Percentiles rank a stretch among this genome's conserved stretches.
These are phyloP conservation scores for Knipowitschia caucasica DNA, from an alignment of 2,797 vertebrate genomes.

Conservation along the genomic window DNA sequence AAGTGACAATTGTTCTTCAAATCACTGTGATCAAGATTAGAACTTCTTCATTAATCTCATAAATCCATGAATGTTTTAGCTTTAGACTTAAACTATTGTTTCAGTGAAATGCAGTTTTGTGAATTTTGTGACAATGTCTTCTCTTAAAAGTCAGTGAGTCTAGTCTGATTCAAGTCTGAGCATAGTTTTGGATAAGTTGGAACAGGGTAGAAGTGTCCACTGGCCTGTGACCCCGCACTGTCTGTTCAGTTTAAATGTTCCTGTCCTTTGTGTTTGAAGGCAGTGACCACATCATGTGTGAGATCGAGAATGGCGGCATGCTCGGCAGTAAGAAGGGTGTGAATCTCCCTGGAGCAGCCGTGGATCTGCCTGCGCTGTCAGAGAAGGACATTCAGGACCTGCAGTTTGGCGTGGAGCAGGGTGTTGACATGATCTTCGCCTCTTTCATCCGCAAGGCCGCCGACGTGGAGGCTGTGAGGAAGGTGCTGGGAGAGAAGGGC, in stretches of 20 bases:
- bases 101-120: too few species aligned
- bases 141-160: too few species aligned
- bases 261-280: constrained; percentile 67
- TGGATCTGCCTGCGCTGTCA: constrained; percentile 91
- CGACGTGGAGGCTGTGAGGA: constrained; percentile 90
- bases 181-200: too few species aligned
- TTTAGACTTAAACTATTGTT: too few species aligned
- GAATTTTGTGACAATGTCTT: too few species aligned
- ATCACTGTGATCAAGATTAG: too few species aligned
- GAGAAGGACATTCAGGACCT: constrained; percentile 94
- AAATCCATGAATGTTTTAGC: too few species aligned
- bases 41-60: too few species aligned
- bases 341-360: constrained; percentile 91
- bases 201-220: too few species aligned
- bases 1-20: too few species aligned
- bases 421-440: constrained; percentile 96
- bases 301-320: constrained; percentile 88
- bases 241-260: neutral
- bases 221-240: too few species aligned
- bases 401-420: constrained; percentile 91
- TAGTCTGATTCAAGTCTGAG: too few species aligned
- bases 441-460: constrained; percentile 96
- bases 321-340: constrained; percentile 98
- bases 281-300: constrained; percentile 79
- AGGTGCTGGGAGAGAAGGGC: constrained; percentile 91